Evolutionary conservation across 2,888 invertebrate species (phyloP).

Genomic region (Xylota segnis): DNA sequence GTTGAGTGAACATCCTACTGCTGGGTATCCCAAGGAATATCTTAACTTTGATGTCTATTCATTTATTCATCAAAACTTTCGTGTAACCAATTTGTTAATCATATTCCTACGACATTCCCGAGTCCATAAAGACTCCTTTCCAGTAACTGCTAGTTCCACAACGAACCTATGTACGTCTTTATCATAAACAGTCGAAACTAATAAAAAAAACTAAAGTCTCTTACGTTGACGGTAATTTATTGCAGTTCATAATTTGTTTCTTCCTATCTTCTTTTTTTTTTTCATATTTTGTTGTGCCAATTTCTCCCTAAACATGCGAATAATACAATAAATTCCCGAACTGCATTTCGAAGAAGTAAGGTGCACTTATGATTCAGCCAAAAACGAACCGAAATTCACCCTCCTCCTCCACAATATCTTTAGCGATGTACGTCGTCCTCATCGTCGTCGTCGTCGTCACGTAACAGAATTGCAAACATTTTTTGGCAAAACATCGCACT

Average conservation of each 20-base stretch:
- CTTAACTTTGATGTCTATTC: background rate
- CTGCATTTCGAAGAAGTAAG: constrained; percentile 56
- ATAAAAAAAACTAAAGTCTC: constrained; percentile 34
- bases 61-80: background rate
- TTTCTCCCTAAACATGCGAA: constrained; percentile 68
- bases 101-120: background rate
- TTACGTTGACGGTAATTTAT: constrained; percentile 56
- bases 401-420: constrained; percentile 39
- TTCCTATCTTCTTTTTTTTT: constrained; percentile 22
- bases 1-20: too few species aligned
- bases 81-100: background rate
- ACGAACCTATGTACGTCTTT: background rate
- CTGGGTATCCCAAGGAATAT: background rate
- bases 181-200: constrained; percentile 23
- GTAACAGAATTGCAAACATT: constrained; percentile 58
- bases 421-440: constrained; percentile 34
- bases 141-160: background rate
- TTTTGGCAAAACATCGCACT: constrained; percentile 71
- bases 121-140: background rate
- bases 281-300: constrained; percentile 49
- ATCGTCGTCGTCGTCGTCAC: constrained; percentile 49
- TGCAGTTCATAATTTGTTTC: constrained; percentile 67
- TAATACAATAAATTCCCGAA: constrained; percentile 56
- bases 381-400: constrained; percentile 16
- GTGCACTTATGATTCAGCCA: constrained; percentile 72